Percentiles rank a stretch among this genome's conserved stretches.
These are phyloP conservation scores for Lepidocyrtoides sp. DNA, from an alignment of 2,888 invertebrate species.

Conservation along the genomic window DNA sequence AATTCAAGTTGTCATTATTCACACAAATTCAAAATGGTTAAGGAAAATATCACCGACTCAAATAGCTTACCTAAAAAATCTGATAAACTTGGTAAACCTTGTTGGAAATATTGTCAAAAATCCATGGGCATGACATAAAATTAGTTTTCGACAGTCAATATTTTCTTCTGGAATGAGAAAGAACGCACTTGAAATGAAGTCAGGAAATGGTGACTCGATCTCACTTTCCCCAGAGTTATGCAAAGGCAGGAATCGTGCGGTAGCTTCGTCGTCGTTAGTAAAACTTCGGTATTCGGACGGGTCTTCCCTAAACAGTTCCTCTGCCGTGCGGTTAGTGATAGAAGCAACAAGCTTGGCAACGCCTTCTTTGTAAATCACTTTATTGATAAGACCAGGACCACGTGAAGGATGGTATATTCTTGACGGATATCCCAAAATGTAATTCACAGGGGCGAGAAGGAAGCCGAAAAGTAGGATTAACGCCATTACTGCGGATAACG, in stretches of 20 bases:
- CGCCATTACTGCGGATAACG: constrained; percentile 78
- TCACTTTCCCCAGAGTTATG: background rate
- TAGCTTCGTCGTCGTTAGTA: background rate
- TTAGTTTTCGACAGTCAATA: constrained; percentile 78
- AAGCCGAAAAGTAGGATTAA: constrained; percentile 82
- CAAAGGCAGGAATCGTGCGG: background rate
- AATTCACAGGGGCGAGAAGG: constrained; percentile 81
- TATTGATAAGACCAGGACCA: constrained; percentile 54
- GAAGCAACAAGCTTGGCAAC: background rate
- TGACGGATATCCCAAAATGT: constrained; percentile 82
- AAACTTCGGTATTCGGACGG: background rate
- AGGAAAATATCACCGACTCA: background rate
- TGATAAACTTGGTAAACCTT: constrained; percentile 63
- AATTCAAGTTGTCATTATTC: no score
- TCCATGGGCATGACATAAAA: constrained; percentile 85
- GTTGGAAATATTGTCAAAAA: constrained; percentile 80
- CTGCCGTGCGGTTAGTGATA: background rate
- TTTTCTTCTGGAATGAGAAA: constrained; percentile 81
- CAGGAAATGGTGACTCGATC: constrained; percentile 58
- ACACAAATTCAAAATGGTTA: background rate
- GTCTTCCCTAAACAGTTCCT: background rate
- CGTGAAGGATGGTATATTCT: constrained; percentile 79
- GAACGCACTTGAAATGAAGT: constrained; percentile 81
- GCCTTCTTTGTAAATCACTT: background rate
- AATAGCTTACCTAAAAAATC: constrained; percentile 83